These are phyloP conservation scores for Antheraea pernyi DNA, from an alignment of 1,140 invertebrate species.

Conservation along the genomic window DNA sequence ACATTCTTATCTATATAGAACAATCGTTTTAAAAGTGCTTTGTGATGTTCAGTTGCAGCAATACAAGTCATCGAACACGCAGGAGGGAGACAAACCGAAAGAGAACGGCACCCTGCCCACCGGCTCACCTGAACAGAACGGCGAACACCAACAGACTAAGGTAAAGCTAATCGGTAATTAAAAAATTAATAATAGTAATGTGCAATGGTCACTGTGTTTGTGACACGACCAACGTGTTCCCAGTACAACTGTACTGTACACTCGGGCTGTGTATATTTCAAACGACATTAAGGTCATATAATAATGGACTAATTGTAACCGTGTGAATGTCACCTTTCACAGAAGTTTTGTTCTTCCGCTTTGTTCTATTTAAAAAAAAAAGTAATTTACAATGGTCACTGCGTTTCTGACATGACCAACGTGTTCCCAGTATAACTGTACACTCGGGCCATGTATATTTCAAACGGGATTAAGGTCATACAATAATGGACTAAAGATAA, in stretches of 20 bases:
- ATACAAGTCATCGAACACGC: constrained; percentile 72
- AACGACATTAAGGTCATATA: background rate
- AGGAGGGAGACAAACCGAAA: constrained; percentile 82
- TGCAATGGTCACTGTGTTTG: no score
- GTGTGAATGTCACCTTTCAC: no score
- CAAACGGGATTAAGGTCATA: background rate
- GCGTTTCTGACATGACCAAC: no score
- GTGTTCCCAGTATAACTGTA: no score
- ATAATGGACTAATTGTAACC: background rate
- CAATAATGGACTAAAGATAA: background rate
- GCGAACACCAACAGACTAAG: constrained; percentile 66
- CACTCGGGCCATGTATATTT: no score
- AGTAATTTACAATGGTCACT: no score
- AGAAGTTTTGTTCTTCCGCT: no score
- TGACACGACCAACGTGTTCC: no score
- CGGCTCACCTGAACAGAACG: constrained; percentile 73
- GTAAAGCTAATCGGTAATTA: constrained; percentile 25
- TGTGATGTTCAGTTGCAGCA: constrained; percentile 84
- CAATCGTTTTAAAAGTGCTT: background rate
- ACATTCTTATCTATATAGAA: no score
- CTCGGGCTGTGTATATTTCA: background rate
- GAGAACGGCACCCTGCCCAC: constrained; percentile 85
- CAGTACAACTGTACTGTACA: no score
- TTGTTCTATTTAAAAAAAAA: no score
- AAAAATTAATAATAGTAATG: background rate